A percentile compares a stretch with the other conserved stretches of the same genome.
Evolutionary conservation across 35 echinoderm and acorn worm species (phyloP).

Genomic region (Stichopus chloronotus): DNA sequence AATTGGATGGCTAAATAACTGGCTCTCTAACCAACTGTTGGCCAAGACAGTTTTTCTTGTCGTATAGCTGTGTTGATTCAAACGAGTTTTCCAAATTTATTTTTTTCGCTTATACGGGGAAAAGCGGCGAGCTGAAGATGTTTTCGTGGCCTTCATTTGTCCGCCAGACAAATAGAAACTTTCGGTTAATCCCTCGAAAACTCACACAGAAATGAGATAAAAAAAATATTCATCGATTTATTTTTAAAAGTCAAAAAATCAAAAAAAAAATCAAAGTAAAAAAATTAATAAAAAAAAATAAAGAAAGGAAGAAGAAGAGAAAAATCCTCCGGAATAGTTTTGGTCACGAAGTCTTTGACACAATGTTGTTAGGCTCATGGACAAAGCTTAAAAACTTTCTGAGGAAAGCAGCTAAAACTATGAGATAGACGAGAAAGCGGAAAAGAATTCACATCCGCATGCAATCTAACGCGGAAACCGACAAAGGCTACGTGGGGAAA

Average conservation of each 20-base stretch:
- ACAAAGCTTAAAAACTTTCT: not conserved
- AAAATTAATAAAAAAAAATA: not conserved
- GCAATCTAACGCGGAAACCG: slow-evolving; percentile 27
- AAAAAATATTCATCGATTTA: slow-evolving; percentile 28
- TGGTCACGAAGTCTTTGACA: slow-evolving; percentile 23
- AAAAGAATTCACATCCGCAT: not conserved
- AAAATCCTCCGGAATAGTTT: slow-evolving; percentile 27
- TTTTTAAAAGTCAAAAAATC: not conserved
- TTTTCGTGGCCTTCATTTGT: slow-evolving; percentile 57
- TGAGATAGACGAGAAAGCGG: not conserved
- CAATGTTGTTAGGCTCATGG: not conserved
- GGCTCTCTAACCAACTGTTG: slow-evolving; percentile 33
- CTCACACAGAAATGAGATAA: slow-evolving; percentile 7
- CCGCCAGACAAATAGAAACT: slow-evolving; percentile 47
- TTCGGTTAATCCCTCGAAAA: slow-evolving; percentile 1
- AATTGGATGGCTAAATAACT: slow-evolving; percentile 60
- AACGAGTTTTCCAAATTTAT: slow-evolving; percentile 30
- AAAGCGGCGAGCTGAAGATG: slow-evolving; percentile 43
- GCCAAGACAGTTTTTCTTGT: slow-evolving; percentile 18
- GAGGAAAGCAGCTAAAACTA: not conserved
- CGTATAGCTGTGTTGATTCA: slow-evolving; percentile 40
- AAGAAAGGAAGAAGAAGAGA: not conserved
- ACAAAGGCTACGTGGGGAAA: not conserved
- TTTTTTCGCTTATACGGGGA: slow-evolving; percentile 38
- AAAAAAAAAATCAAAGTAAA: no score